phyloP scores from a whole-genome alignment of 2,888 invertebrate species.

The Clusia tigrina region DNA sequence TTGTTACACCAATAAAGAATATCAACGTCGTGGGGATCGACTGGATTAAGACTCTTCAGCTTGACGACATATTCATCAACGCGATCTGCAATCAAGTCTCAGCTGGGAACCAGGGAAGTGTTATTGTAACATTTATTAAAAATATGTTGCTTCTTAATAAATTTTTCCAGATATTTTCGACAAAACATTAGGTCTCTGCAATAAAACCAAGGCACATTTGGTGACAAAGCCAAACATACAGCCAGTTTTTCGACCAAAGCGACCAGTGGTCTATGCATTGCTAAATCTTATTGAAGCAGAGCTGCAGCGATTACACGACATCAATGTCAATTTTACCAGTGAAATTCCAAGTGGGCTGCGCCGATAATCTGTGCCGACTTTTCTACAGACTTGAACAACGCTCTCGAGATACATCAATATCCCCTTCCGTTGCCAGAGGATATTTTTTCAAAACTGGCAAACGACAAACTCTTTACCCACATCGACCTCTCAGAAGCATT shows the following conservation, averaged over 20 bases:
- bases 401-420: too few relatives aligned
- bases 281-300: conserved; percentile 34
- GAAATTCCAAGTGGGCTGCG: conserved; percentile 38
- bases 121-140: background rate
- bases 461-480: too few relatives aligned
- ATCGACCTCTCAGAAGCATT: too few relatives aligned
- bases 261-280: conserved; percentile 36
- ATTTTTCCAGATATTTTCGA: conserved; percentile 23
- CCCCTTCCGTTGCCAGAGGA: too few relatives aligned
- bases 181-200: conserved; percentile 29
- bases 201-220: conserved; percentile 33
- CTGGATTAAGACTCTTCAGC: conserved; percentile 17
- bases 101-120: conserved; percentile 5
- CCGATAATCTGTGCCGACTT: conserved; percentile 39
- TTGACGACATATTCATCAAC: conserved; percentile 21
- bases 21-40: conserved; percentile 14
- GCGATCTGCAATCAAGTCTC: conserved; percentile 19
- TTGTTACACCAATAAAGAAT: conserved; percentile 18
- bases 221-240: conserved; percentile 31
- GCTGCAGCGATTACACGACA: conserved; percentile 29
- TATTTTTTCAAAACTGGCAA: too few relatives aligned
- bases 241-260: conserved; percentile 35
- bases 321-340: conserved; percentile 35
- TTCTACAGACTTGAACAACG: too few relatives aligned
- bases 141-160: conserved; percentile 18